phyloP scores from a whole-genome alignment of 2,888 invertebrate genomes.

The Cantharis lateralis region DNA sequence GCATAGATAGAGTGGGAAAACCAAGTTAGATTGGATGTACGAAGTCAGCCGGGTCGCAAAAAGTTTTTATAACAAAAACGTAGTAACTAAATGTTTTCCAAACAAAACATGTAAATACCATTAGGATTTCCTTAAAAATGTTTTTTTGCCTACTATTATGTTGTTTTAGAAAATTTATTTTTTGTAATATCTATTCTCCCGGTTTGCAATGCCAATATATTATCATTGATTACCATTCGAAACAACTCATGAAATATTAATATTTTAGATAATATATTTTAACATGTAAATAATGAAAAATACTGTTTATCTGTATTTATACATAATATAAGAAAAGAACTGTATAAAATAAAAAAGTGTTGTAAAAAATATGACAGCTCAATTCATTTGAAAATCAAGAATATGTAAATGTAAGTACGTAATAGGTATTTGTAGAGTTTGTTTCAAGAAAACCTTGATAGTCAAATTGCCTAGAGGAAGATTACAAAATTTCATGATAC shows the following conservation, averaged over 20 bases:
- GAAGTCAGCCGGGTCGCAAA: not conserved
- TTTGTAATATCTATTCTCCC: not conserved
- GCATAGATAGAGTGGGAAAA: not conserved
- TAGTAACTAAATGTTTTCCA: not conserved
- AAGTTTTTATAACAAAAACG: not conserved
- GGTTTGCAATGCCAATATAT: not conserved
- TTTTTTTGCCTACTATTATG: no score
- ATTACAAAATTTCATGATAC: slow-evolving; percentile 19
- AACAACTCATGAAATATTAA: not conserved
- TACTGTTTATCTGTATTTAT: no score
- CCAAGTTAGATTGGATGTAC: not conserved
- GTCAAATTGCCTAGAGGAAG: not conserved
- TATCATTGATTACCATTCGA: not conserved
- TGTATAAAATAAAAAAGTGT: not conserved
- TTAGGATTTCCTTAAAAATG: no score
- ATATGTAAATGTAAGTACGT: not conserved
- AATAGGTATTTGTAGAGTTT: not conserved
- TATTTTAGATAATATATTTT: not conserved
- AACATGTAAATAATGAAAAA: not conserved
- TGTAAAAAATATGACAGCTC: not conserved
- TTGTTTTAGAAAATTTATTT: not conserved
- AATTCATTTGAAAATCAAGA: not conserved
- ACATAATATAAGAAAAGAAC: not conserved
- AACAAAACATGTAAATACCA: not conserved
- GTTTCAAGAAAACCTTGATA: not conserved